Conservation (phyloP, 2,888 invertebrate genomes). For the Branchellion lobata region DNA sequence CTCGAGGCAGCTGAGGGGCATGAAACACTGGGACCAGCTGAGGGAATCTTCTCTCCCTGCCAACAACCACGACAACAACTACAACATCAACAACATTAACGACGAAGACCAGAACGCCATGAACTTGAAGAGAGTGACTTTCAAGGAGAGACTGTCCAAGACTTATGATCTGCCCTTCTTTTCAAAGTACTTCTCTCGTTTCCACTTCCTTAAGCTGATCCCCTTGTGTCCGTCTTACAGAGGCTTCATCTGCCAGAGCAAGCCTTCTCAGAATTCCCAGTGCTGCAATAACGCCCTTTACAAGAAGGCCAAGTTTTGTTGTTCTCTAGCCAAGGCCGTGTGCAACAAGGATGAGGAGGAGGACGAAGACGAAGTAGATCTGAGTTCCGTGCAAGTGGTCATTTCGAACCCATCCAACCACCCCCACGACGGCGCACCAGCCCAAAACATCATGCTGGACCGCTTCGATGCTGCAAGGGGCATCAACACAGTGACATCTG, state of each 20-base stretch:
- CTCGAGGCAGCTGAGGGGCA: constrained; percentile 28
- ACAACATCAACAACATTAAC: too few relatives aligned
- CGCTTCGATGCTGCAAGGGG: too few relatives aligned
- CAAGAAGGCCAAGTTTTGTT: background rate
- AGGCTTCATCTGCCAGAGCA: background rate
- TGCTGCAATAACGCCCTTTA: background rate
- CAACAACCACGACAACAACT: background rate
- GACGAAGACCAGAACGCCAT: too few relatives aligned
- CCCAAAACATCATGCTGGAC: too few relatives aligned
- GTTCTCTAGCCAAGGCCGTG: background rate
- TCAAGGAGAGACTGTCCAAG: background rate
- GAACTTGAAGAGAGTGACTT: too few relatives aligned
- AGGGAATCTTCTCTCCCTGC: background rate
- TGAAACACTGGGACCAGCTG: constrained; percentile 11
- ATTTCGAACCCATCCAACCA: too few relatives aligned
- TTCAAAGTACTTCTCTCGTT: background rate
- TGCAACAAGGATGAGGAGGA: background rate
- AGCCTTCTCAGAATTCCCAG: too few relatives aligned
- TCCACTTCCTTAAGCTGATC: background rate
- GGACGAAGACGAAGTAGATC: background rate
- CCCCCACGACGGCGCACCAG: too few relatives aligned
- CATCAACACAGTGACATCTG: too few relatives aligned
- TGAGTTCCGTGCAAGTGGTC: too few relatives aligned
- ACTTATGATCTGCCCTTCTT: background rate
- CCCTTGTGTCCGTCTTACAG: background rate